Evolutionary conservation across 2,888 invertebrate genomes (phyloP).

Genomic region (Eupithecia subumbrata): DNA sequence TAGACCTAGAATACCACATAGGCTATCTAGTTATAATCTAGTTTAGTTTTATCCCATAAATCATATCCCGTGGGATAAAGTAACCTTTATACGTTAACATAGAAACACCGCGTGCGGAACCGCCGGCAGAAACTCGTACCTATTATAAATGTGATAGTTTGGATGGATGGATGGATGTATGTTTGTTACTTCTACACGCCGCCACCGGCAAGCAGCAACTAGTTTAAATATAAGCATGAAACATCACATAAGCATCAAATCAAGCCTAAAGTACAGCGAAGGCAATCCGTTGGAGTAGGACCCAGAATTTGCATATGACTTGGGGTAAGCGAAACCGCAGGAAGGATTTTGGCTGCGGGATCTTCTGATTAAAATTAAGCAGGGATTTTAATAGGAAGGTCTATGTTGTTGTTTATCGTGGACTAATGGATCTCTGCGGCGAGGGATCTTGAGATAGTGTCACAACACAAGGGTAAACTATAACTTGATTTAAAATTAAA

Average conservation of each 20-base stretch:
- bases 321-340: constrained; percentile 32
- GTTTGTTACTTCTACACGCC: no score
- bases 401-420: constrained; percentile 13
- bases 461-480: neutral
- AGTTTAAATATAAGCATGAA: neutral
- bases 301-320: constrained; percentile 42
- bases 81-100: neutral
- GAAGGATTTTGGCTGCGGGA: constrained; percentile 30
- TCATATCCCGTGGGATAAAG: no score
- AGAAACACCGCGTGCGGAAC: neutral
- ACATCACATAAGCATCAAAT: constrained; percentile 5
- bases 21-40: no score
- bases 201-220: neutral
- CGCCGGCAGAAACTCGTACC: no score
- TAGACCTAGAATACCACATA: no score
- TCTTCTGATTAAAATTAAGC: constrained; percentile 18
- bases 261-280: neutral
- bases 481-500: no score
- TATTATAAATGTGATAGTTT: no score
- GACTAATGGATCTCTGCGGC: neutral
- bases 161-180: no score
- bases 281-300: constrained; percentile 30
- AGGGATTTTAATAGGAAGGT: constrained; percentile 12
- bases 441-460: neutral
- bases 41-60: no score